Percentiles rank a stretch among this genome's conserved stretches.
phyloP scores from a whole-genome alignment of 2,113 vertebrate genomes.

The Nansenia antarctica region DNA sequence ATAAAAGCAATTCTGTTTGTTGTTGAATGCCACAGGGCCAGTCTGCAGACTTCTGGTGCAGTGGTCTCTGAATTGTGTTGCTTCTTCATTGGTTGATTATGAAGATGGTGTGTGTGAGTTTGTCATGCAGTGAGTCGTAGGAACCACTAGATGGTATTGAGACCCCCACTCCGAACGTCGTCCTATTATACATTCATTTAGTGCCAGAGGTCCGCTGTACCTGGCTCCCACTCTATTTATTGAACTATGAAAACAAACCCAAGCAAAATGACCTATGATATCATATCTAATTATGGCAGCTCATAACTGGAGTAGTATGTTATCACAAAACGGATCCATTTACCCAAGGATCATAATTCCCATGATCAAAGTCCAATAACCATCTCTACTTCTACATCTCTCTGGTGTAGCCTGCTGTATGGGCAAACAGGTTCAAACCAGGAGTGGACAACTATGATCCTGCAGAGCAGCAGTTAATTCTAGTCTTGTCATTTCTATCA shows the following conservation, averaged over 20 bases:
- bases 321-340: no score
- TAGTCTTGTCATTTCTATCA: background rate
- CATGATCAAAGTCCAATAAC: no score
- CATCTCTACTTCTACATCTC: no score
- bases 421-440: no score
- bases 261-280: background rate
- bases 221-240: constrained; percentile 16
- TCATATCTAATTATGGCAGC: no score
- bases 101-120: constrained; percentile 46
- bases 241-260: background rate
- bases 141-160: constrained; percentile 55
- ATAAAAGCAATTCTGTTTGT: background rate
- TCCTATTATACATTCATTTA: constrained; percentile 56
- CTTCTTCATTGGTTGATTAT: no score
- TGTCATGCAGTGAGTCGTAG: constrained; percentile 45
- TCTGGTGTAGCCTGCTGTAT: no score
- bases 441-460: background rate
- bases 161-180: constrained; percentile 64
- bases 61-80: no score
- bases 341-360: no score
- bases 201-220: constrained; percentile 36
- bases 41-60: no score
- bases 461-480: background rate
- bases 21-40: no score
- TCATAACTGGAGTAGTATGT: no score